Evolutionary conservation across 2,888 invertebrate genomes (phyloP).

Genomic region (Clusia tigrina): DNA sequence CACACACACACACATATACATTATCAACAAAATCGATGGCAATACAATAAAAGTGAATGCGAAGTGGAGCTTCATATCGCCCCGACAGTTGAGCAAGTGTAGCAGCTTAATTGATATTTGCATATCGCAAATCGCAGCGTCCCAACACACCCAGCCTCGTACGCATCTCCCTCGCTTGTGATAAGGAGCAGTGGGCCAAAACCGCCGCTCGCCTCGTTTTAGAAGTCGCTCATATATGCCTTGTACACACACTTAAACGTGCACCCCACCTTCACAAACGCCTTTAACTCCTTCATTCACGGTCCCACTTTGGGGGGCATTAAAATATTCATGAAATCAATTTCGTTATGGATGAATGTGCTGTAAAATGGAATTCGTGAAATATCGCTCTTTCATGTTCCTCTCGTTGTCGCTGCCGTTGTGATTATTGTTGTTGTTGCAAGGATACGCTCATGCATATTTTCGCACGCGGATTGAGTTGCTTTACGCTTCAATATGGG

Average conservation of each 20-base stretch:
- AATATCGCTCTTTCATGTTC: too few relatives aligned
- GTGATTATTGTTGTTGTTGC: too few relatives aligned
- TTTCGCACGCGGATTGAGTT: background rate
- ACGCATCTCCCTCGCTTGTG: too few relatives aligned
- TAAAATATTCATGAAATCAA: conserved; percentile 8
- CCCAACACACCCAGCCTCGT: too few relatives aligned
- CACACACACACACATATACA: background rate
- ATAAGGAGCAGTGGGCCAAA: too few relatives aligned
- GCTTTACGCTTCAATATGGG: too few relatives aligned
- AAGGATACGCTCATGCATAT: too few relatives aligned
- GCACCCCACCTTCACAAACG: background rate
- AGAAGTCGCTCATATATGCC: background rate
- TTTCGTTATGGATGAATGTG: background rate
- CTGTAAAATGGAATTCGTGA: conserved; percentile 1
- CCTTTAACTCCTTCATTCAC: background rate
- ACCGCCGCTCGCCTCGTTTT: too few relatives aligned
- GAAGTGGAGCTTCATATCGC: too few relatives aligned
- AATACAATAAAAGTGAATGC: background rate
- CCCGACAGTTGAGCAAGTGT: background rate
- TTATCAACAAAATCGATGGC: background rate
- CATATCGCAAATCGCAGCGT: background rate
- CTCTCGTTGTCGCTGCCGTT: too few relatives aligned
- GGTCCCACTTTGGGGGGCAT: too few relatives aligned
- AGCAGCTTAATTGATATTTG: conserved; percentile 6
- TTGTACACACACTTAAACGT: background rate